phyloP scores from a whole-genome alignment of 2,797 vertebrate genomes.

The Catostomus latipinnis region DNA sequence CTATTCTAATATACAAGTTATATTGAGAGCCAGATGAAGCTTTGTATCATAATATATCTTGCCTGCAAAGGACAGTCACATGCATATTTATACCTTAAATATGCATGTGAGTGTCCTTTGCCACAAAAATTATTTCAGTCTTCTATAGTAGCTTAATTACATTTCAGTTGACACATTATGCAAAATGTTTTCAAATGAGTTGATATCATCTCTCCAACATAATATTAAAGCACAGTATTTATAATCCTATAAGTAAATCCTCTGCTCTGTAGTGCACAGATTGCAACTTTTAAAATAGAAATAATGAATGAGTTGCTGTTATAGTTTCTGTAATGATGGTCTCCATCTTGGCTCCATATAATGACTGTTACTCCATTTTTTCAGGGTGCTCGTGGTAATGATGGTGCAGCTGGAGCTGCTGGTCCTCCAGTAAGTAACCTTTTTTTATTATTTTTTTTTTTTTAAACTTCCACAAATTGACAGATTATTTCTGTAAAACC shows the following conservation, averaged over 20 bases:
- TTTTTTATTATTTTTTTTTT: background rate
- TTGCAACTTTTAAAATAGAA: background rate
- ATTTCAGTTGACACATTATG: background rate
- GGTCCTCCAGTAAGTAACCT: slow-evolving; percentile 89
- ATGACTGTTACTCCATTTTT: slow-evolving; percentile 32
- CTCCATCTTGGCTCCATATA: slow-evolving; percentile 14
- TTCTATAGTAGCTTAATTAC: background rate
- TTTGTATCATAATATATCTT: slow-evolving; percentile 18
- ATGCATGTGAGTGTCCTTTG: too few species aligned
- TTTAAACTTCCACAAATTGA: too few species aligned
- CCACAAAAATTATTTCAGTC: background rate
- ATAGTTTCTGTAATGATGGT: background rate
- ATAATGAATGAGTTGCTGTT: background rate
- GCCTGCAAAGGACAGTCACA: too few species aligned
- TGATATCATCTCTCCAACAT: background rate
- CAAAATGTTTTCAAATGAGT: background rate
- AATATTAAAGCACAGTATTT: background rate
- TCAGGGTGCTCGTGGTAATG: slow-evolving; percentile 96
- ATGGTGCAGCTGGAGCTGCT: slow-evolving; percentile 90
- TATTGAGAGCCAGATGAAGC: too few species aligned
- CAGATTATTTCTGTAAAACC: too few species aligned
- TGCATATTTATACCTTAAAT: too few species aligned
- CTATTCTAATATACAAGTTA: too few species aligned
- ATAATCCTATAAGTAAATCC: background rate
- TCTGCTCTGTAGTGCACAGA: background rate